These are phyloP conservation scores for Melanotaenia maccullochi DNA, from an alignment of 2,797 vertebrate genomes.

Conservation along the genomic window DNA sequence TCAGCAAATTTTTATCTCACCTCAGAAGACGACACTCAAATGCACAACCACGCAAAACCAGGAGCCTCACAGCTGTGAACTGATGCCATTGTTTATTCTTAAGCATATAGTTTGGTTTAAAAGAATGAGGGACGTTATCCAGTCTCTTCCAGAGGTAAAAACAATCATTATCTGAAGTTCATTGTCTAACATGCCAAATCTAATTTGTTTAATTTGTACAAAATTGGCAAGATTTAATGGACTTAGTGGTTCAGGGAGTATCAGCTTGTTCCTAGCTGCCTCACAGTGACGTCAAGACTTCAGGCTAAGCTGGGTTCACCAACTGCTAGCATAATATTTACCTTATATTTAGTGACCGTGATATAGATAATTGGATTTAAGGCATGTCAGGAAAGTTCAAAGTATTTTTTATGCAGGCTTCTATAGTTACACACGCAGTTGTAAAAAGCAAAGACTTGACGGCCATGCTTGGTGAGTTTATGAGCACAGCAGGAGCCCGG, in stretches of 20 bases:
- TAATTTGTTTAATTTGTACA: background rate
- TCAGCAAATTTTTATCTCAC: background rate
- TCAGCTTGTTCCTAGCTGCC: background rate
- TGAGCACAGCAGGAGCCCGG: background rate
- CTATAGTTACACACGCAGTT: background rate
- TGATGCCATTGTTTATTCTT: background rate
- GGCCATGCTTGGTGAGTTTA: background rate
- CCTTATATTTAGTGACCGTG: background rate
- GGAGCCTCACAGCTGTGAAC: background rate
- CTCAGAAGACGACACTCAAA: background rate
- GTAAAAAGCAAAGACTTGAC: background rate
- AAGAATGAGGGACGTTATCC: background rate
- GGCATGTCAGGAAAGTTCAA: background rate
- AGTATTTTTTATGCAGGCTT: background rate
- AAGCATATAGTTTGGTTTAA: background rate
- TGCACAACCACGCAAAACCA: no score
- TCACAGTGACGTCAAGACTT: background rate
- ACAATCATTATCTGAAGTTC: background rate
- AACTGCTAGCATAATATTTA: slow-evolving; percentile 2
- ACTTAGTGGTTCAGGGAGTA: background rate
- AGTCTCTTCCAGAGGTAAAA: background rate
- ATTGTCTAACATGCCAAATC: background rate
- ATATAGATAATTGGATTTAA: background rate
- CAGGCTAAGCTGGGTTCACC: background rate
- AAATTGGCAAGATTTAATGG: background rate